phyloP scores from a whole-genome alignment of 1,140 invertebrate genomes.

The Trachymyrmex cornetzi region DNA sequence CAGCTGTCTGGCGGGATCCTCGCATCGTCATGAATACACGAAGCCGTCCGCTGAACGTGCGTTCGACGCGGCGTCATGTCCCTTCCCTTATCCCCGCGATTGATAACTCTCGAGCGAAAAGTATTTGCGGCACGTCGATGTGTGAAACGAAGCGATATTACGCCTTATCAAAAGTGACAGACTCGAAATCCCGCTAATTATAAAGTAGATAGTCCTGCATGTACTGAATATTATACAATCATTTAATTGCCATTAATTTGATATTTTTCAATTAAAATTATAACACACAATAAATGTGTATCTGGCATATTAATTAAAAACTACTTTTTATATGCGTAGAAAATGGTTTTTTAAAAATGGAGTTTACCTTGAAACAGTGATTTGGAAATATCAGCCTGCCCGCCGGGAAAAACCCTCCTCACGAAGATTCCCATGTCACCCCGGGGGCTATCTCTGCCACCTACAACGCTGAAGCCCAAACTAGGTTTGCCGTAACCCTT shows the following conservation, averaged over 20 bases:
- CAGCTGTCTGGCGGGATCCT: conserved; percentile 75
- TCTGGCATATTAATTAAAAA: background rate
- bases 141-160: conserved; percentile 25
- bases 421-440: conserved; percentile 92
- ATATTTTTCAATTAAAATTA: background rate
- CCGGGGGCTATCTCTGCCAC: conserved; percentile 90
- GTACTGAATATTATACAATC: background rate
- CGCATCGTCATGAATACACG: conserved; percentile 78
- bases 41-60: conserved; percentile 66
- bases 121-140: conserved; percentile 21
- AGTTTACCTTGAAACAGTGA: conserved; percentile 90
- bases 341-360: background rate
- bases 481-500: conserved; percentile 90
- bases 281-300: background rate
- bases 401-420: conserved; percentile 90
- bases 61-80: conserved; percentile 58
- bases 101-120: conserved; percentile 48
- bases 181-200: background rate
- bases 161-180: background rate
- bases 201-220: background rate
- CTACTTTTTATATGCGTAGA: background rate
- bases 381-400: conserved; percentile 90
- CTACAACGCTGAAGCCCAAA: conserved; percentile 92
- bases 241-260: background rate
- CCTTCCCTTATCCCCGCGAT: conserved; percentile 21